Evolutionary conservation across 2,888 invertebrate genomes (phyloP), one percentile per base, ranked within the genome.

Genomic region (Empis stercorea): DNA sequence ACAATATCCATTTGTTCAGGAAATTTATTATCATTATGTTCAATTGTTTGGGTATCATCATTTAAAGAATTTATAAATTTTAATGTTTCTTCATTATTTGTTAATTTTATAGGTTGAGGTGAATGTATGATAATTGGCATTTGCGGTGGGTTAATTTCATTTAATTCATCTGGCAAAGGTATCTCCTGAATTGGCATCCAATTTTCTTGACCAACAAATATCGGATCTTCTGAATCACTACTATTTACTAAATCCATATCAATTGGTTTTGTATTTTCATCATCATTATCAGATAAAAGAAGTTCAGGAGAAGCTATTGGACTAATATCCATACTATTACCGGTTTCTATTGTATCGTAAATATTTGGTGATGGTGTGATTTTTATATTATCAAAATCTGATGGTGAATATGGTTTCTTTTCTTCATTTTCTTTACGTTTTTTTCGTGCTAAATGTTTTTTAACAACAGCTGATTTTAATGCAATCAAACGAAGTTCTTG

Each of bases 221-320:
- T 39, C 15, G 50, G 27, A 4, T 53, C 52, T 27, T 58, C 57
- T 38, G 50, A 44, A 27, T 66, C 67, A 47, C 65, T 64, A 38
- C 65, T 66, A 46, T 64, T 61, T 1, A 52, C 69, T 36, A 70
- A 54, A 2, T 69, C 69, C 68, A 69, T 69, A 50, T 69, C 69
- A 2, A 68, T 55, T 0, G 66, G 61, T 51, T 65, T 62, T 2
- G 58, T 61, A 45, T 63, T 59, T 23, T 46, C 48, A 23, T 52
- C 48, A 23, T 52, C 30, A 43, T 54, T 4, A 17, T 53, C 54
- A 39, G 58, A 61, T 6, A 57, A 46, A 3, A 52, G 46, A 13
- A 61, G 54, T 4, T 58, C 59, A 2, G 69, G 69, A 15, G 69
- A 70, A 1, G 60, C 56, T 2, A 60, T 59, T 5, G 69, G 69